Evolutionary conservation across 2,888 invertebrate genomes (phyloP).

Genomic region (Deilephila elpenor): DNA sequence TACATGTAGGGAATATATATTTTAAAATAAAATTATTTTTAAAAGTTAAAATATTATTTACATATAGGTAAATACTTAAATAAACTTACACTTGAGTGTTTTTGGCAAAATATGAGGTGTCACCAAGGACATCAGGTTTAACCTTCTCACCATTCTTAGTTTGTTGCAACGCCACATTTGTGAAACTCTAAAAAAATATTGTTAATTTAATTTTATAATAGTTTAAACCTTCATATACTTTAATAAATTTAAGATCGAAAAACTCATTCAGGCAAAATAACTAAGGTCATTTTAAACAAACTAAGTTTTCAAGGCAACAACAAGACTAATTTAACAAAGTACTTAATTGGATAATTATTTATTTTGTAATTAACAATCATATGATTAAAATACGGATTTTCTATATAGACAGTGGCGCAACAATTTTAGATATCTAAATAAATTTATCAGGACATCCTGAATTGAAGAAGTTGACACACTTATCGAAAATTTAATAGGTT

Average conservation of each 20-base stretch:
- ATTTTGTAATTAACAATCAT: too few species aligned
- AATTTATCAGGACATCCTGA: background rate
- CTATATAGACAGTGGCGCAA: too few species aligned
- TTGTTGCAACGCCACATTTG: conserved; percentile 83
- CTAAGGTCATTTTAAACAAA: background rate
- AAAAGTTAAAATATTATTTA: conserved; percentile 26
- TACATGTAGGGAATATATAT: too few species aligned
- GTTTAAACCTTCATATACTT: background rate
- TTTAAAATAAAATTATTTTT: too few species aligned
- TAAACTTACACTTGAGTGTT: conserved; percentile 84
- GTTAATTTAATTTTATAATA: conserved; percentile 28
- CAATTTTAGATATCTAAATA: background rate
- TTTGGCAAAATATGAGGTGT: conserved; percentile 82
- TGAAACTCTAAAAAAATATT: conserved; percentile 81
- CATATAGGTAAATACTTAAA: background rate
- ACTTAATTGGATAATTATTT: too few species aligned
- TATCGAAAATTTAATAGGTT: background rate
- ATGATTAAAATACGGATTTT: too few species aligned
- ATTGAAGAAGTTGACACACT: background rate
- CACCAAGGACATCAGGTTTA: conserved; percentile 76
- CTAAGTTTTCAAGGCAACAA: conserved; percentile 3
- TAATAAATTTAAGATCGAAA: too few species aligned
- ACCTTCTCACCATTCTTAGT: conserved; percentile 78
- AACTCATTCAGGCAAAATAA: too few species aligned
- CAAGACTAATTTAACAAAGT: background rate